phyloP scores from a whole-genome alignment of 2,113 vertebrate species.

The Haemorhous mexicanus region DNA sequence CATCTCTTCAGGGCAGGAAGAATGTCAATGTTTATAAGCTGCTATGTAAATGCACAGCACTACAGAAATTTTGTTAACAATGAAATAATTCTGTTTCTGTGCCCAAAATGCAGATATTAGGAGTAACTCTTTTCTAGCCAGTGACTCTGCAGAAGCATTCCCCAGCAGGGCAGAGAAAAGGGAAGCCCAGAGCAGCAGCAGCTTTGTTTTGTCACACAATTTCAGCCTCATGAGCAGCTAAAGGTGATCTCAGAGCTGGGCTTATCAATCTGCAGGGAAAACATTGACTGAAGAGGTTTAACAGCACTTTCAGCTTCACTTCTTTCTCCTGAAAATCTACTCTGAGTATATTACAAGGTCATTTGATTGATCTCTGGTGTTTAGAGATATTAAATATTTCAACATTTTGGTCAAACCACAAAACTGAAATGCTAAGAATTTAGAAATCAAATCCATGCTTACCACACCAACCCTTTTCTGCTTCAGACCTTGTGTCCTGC shows the following conservation, averaged over 20 bases:
- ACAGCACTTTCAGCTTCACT: background rate
- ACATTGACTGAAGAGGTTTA: background rate
- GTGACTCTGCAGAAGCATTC: background rate
- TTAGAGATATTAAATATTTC: background rate
- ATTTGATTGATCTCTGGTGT: background rate
- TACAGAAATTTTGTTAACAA: slow-evolving; percentile 15
- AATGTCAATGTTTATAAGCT: slow-evolving; percentile 11
- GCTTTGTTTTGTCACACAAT: background rate
- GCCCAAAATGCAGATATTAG: background rate
- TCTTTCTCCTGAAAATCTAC: background rate
- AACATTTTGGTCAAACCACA: background rate
- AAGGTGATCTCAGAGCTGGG: background rate
- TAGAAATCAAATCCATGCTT: background rate
- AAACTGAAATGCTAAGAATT: background rate
- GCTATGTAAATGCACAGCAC: background rate
- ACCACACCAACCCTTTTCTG: background rate
- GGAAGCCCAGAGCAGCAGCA: background rate
- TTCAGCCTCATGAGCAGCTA: background rate
- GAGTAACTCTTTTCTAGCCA: background rate
- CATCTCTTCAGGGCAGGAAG: slow-evolving; percentile 22
- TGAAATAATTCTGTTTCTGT: background rate
- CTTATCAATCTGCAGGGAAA: background rate
- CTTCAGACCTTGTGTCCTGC: background rate
- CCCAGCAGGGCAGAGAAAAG: background rate
- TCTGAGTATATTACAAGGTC: background rate